Evolutionary conservation across 2,113 vertebrate genomes (phyloP).

Genomic region (Brevimyrus niger): DNA sequence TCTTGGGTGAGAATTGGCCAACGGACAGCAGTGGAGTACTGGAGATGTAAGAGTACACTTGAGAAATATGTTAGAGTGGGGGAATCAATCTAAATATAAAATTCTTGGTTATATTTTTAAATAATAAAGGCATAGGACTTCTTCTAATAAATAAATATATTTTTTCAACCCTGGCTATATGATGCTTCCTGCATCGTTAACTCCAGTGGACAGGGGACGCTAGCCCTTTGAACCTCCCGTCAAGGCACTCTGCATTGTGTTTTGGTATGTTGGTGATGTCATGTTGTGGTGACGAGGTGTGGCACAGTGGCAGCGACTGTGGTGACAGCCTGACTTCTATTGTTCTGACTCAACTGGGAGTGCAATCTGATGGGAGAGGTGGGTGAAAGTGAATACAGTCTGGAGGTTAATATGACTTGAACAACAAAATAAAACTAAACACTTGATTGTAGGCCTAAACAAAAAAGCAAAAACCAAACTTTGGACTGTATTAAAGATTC

Average conservation of each 20-base stretch:
- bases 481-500: not conserved
- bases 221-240: not conserved
- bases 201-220: too few species aligned
- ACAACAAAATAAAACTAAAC: too few species aligned
- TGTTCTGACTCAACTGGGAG: too few species aligned
- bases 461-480: not conserved
- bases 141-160: not conserved
- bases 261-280: not conserved
- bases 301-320: too few species aligned
- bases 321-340: too few species aligned
- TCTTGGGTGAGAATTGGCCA: not conserved
- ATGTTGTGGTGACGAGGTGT: not conserved
- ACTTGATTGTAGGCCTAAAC: not conserved
- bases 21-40: not conserved
- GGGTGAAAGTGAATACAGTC: too few species aligned
- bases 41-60: not conserved
- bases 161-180: not conserved
- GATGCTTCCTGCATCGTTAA: not conserved
- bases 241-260: not conserved
- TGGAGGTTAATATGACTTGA: too few species aligned
- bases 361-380: too few species aligned
- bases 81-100: not conserved
- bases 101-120: too few species aligned
- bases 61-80: not conserved
- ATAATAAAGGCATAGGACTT: not conserved